Conservation (phyloP, 2,797 vertebrate genomes). For the Pantherophis alleghaniensis region DNA sequence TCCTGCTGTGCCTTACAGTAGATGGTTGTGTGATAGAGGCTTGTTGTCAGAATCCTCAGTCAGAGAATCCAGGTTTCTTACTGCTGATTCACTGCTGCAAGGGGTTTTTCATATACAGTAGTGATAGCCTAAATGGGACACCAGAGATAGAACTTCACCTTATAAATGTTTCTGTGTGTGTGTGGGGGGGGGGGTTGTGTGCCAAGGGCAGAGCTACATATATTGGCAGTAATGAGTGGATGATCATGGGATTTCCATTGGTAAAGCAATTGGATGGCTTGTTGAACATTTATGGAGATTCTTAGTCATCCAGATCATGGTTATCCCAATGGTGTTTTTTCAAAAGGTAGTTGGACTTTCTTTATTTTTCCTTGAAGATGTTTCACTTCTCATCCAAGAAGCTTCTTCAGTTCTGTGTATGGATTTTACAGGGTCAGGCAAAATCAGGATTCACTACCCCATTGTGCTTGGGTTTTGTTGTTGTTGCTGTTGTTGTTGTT, state of each 20-base stretch:
- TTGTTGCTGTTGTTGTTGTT: too few species aligned
- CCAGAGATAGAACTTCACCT: not conserved
- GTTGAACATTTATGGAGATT: not conserved
- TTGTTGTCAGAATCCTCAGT: not conserved
- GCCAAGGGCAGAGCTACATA: not conserved
- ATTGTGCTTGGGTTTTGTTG: not conserved
- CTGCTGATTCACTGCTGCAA: not conserved
- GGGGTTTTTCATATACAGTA: not conserved
- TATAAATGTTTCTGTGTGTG: too few species aligned
- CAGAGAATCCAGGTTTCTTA: not conserved
- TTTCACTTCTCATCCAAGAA: not conserved
- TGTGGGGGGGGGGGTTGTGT: too few species aligned
- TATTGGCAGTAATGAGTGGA: not conserved
- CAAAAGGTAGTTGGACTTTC: not conserved
- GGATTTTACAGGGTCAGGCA: not conserved
- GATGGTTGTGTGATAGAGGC: not conserved
- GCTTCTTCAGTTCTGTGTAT: not conserved
- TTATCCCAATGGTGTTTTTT: not conserved
- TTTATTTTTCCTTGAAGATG: not conserved
- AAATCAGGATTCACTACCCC: not conserved
- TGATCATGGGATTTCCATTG: not conserved
- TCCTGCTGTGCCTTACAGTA: not conserved
- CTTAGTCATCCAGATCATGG: not conserved
- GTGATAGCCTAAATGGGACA: not conserved
- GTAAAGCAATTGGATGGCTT: not conserved